These are phyloP conservation scores for Mellilla xanthometata DNA, from an alignment of 2,888 invertebrate species.

Conservation along the genomic window DNA sequence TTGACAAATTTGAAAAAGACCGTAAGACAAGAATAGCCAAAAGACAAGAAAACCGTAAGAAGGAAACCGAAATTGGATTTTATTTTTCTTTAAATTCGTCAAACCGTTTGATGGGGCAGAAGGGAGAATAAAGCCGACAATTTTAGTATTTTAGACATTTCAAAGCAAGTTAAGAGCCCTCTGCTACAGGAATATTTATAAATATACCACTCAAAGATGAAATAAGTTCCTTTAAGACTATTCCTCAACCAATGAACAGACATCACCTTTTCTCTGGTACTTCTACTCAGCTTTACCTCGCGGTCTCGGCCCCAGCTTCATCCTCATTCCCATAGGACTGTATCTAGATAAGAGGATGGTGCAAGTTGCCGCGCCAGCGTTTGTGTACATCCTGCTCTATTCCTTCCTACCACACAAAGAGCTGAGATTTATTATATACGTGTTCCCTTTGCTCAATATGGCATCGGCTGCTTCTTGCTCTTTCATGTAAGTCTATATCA, in stretches of 20 bases:
- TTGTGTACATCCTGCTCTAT: slow-evolving; percentile 93
- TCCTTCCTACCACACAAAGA: slow-evolving; percentile 99
- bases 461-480: slow-evolving; percentile 94
- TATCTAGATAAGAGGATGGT: slow-evolving; percentile 88
- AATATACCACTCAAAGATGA: no score
- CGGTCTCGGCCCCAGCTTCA: slow-evolving; percentile 90
- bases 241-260: slow-evolving; percentile 77
- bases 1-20: no score
- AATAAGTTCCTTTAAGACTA: no score
- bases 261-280: slow-evolving; percentile 98
- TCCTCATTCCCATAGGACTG: slow-evolving; percentile 90
- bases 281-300: slow-evolving; percentile 98
- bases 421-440: slow-evolving; percentile 97
- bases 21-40: no score
- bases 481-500: slow-evolving; percentile 89
- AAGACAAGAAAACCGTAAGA: no score
- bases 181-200: no score
- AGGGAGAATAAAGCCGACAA: no score
- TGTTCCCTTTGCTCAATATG: slow-evolving; percentile 96
- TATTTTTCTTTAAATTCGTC: no score
- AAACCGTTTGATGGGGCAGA: no score
- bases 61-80: no score
- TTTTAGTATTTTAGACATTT: no score
- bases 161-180: no score
- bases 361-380: slow-evolving; percentile 86